Evolutionary conservation across 2,797 vertebrate genomes (phyloP).

Genomic region (Brachyrhaphis roseni): DNA sequence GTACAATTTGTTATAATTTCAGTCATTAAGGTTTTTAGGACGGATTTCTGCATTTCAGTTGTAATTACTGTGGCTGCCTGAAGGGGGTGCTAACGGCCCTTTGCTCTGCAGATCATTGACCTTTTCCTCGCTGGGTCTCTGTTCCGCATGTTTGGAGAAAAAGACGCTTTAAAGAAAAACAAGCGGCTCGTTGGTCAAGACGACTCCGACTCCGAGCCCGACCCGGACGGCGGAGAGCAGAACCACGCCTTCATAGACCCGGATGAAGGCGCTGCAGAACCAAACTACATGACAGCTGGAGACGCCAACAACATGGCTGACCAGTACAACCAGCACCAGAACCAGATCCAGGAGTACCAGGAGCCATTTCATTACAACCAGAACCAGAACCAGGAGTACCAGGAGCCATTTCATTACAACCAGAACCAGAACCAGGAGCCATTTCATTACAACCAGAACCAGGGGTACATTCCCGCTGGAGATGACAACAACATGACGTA

Average conservation of each 20-base stretch:
- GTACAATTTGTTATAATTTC: no score
- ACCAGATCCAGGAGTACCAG: background rate
- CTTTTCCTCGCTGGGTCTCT: constrained; percentile 31
- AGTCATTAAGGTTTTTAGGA: no score
- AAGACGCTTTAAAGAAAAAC: background rate
- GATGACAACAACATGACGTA: no score
- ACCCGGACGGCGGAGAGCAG: background rate
- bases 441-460: no score
- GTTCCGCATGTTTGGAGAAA: constrained; percentile 30
- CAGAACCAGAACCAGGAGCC: no score
- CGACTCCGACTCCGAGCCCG: background rate
- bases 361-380: no score
- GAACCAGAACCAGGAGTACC: no score
- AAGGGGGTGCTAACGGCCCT: background rate
- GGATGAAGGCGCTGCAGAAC: background rate
- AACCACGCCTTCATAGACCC: constrained; percentile 1
- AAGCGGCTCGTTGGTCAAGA: constrained; percentile 5
- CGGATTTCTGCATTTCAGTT: background rate
- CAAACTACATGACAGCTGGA: background rate
- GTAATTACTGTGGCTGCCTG: background rate
- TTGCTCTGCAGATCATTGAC: constrained; percentile 56
- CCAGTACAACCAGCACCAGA: constrained; percentile 1
- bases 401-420: no score
- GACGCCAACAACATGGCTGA: background rate
- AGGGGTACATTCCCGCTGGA: no score